phyloP scores from a whole-genome alignment of 30 jellyfish, hydroid and myxozoan genomes.

The Aurelia sp. region DNA sequence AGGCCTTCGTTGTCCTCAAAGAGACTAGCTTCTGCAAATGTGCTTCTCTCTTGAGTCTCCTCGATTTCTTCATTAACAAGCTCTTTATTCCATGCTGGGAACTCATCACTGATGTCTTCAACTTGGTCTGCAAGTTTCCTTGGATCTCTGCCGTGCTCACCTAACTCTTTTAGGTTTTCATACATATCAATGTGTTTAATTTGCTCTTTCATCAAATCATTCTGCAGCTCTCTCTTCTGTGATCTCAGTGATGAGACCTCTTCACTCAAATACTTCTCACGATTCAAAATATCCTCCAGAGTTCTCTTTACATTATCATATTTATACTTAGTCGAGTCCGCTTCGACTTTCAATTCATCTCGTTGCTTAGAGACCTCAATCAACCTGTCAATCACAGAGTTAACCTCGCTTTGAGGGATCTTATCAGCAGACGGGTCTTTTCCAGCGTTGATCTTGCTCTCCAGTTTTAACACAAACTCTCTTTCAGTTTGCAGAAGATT shows the following conservation, averaged over 20 bases:
- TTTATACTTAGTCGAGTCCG: slow-evolving; percentile 43
- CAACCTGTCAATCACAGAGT: slow-evolving; percentile 63
- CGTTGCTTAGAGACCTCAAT: slow-evolving; percentile 68
- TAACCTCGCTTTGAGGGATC: slow-evolving; percentile 45
- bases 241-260: slow-evolving; percentile 52
- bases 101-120: neutral
- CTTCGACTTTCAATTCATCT: slow-evolving; percentile 42
- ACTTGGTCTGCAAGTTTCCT: neutral
- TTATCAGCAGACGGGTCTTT: slow-evolving; percentile 2
- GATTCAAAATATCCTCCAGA: slow-evolving; percentile 56
- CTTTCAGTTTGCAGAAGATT: slow-evolving; percentile 39
- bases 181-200: slow-evolving; percentile 49
- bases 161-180: slow-evolving; percentile 38
- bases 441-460: slow-evolving; percentile 8
- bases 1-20: slow-evolving; percentile 1
- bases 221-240: slow-evolving; percentile 64
- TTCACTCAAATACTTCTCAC: slow-evolving; percentile 69
- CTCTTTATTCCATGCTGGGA: neutral
- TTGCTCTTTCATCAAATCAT: slow-evolving; percentile 66
- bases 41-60: neutral
- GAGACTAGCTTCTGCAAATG: neutral
- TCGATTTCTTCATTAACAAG: neutral
- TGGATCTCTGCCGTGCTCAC: neutral
- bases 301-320: slow-evolving; percentile 61
- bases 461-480: slow-evolving; percentile 48